Percentiles rank a stretch among this genome's conserved stretches.
phyloP scores from a whole-genome alignment of 2,797 vertebrate species.

The Remorina albescens region DNA sequence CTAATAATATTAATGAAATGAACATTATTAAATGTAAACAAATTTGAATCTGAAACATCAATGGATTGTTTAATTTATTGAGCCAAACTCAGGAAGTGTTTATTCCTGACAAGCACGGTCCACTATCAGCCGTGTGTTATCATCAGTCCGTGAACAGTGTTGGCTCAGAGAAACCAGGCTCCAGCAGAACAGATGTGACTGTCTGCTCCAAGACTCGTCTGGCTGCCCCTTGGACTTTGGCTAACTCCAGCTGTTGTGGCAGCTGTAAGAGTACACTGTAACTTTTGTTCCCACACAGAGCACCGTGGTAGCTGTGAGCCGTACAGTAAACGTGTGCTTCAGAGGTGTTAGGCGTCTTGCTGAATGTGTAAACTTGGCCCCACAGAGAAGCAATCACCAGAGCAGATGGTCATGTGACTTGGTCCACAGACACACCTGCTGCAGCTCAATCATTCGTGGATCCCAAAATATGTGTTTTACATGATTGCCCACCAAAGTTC shows the following conservation, averaged over 20 bases:
- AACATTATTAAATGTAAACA: no score
- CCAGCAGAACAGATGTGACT: neutral
- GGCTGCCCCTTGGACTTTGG: neutral
- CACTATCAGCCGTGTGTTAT: neutral
- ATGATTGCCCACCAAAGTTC: neutral
- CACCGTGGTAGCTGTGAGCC: constrained; percentile 24
- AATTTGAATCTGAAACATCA: no score
- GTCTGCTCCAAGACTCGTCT: neutral
- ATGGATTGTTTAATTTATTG: neutral
- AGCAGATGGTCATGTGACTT: constrained; percentile 26
- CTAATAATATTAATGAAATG: no score
- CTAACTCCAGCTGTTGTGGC: constrained; percentile 43
- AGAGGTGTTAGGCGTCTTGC: constrained; percentile 4
- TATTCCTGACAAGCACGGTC: neutral
- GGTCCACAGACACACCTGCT: neutral
- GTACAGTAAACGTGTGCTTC: neutral
- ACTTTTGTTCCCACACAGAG: constrained; percentile 44
- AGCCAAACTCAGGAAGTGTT: neutral
- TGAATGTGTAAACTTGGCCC: constrained; percentile 6
- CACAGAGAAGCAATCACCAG: constrained; percentile 1
- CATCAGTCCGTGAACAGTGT: neutral
- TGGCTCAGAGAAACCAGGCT: neutral
- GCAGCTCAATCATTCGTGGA: neutral
- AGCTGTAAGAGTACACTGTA: constrained; percentile 52
- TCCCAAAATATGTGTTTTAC: neutral